Evolutionary conservation across 2,888 invertebrate species (phyloP), one percentile per base, ranked within the genome.

Genomic region (Oscheius sp.): DNA sequence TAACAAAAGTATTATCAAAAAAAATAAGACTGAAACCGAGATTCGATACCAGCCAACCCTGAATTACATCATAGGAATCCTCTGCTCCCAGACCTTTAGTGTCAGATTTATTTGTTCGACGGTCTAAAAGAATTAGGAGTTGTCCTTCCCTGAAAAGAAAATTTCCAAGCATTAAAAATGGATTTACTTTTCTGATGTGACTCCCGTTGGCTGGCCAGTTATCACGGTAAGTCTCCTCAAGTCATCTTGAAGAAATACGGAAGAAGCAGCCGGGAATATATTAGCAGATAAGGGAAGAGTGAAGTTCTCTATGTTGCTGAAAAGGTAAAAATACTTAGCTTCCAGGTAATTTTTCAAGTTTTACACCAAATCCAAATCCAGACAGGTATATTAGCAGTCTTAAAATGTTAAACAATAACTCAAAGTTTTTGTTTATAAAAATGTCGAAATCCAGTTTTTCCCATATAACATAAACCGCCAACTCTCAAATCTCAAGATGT

Each of bases 201-300:
- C 47, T 49, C 49, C 59, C 2, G 59, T 59, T 4, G 59, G 59
- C 30, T 59, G 41, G 17, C 45, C 67, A 8, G 67, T 57, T 8
- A 67, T n/a, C 22, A 67, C 59, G n/a, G 67, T 67, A 24, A 67
- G 17, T 14, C 67, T 5, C 14, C n/a, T 24, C 1, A 14, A 24
- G 1, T 36, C 26, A 28, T 67, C 74, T 54, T 77, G 59, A 22
- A 78, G 63, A 54, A 78, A 75, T 4, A 61, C 50, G 2, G 78
- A 51, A 2, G 75, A 59, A 2, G 78, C 72, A 8, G 66, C 70
- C 1, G 78, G 78, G 47, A 67, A 78, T 44, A 71, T 68, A 67
- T 78, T 78, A 14, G 72, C 75, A 17, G 68, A 68, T 22, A 63
- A 36, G 1, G 61, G 50, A 22, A 57, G 30, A 14, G 4, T 32